A percentile compares a stretch with the other conserved stretches of the same genome.
Evolutionary conservation across 2,113 vertebrate species (phyloP).

Genomic region (Phylloscopus whistleri): DNA sequence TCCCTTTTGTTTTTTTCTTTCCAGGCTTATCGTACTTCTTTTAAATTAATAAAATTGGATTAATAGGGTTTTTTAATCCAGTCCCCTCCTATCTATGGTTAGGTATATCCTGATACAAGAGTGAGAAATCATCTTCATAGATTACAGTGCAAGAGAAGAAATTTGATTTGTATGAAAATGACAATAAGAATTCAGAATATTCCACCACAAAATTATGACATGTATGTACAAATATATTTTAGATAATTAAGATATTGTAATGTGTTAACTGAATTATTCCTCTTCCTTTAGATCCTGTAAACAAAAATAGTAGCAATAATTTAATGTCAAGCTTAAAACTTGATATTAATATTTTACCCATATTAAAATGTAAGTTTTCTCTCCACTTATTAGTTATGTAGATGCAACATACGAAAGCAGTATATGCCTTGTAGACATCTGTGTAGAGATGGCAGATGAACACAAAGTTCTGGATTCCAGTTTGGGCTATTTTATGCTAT

Average conservation of each 20-base stretch:
- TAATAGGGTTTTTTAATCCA: not conserved
- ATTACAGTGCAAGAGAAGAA: not conserved
- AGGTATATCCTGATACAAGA: not conserved
- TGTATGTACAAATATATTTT: not conserved
- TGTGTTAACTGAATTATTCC: not conserved
- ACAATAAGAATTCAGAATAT: not conserved
- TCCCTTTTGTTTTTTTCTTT: not conserved
- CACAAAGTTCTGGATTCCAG: not conserved
- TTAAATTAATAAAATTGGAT: not conserved
- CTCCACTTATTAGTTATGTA: not conserved
- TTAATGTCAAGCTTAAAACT: not conserved
- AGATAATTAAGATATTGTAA: not conserved
- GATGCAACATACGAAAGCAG: not conserved
- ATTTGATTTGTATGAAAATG: not conserved
- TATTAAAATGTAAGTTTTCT: not conserved
- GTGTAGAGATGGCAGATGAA: not conserved
- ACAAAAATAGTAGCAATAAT: not conserved
- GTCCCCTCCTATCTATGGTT: rapidly evolving
- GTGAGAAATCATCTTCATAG: not conserved
- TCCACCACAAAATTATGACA: not conserved
- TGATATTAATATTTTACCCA: not conserved
- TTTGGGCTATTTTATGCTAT: not conserved
- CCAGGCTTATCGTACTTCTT: rapidly evolving
- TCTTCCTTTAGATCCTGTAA: not conserved
- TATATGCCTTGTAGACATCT: not conserved